Evolutionary conservation across 2,113 vertebrate species (phyloP).

Genomic region (Sphyrna mokarran): DNA sequence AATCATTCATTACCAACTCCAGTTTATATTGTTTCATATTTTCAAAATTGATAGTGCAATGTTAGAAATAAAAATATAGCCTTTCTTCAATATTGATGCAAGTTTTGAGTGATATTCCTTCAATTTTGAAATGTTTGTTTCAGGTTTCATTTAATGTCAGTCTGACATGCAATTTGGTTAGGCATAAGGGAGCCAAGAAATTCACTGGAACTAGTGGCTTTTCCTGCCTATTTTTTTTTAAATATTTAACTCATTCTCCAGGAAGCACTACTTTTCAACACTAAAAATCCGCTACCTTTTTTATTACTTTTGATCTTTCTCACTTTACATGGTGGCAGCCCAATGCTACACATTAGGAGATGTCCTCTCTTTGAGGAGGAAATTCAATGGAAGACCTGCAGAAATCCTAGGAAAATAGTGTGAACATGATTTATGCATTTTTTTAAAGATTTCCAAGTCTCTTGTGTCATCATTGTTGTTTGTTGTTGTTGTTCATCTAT

Average conservation of each 20-base stretch:
- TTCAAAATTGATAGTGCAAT: background rate
- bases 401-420: background rate
- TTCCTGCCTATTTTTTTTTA: background rate
- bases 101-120: background rate
- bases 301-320: background rate
- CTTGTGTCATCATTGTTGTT: background rate
- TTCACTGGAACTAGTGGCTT: conserved; percentile 16
- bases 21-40: background rate
- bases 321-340: background rate
- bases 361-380: background rate
- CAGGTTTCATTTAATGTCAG: conserved; percentile 30
- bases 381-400: background rate
- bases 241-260: conserved; percentile 15
- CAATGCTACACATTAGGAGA: background rate
- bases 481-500: background rate
- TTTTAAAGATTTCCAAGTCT: background rate
- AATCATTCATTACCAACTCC: background rate
- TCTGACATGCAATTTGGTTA: conserved; percentile 27
- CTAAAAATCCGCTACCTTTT: background rate
- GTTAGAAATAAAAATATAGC: background rate
- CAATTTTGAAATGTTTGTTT: conserved; percentile 29
- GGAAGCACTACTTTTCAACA: background rate
- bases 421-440: background rate
- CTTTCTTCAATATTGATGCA: background rate
- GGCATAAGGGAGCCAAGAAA: conserved; percentile 8